phyloP scores from a whole-genome alignment of 2,888 invertebrate genomes.

The Microctonus aethiopoides region DNA sequence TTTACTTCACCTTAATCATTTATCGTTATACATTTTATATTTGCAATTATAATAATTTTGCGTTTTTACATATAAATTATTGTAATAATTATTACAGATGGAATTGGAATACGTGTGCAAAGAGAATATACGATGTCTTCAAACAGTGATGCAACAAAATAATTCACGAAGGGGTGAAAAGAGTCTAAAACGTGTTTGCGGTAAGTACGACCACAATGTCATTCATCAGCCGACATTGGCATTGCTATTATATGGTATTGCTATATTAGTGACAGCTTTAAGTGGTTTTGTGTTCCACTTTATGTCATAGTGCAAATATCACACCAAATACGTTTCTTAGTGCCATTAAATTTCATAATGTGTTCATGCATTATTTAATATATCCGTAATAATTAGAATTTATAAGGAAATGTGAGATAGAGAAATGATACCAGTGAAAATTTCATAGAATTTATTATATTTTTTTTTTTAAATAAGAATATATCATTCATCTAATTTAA shows the following conservation, averaged over 20 bases:
- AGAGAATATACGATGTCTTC: conserved; percentile 86
- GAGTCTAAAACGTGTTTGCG: conserved; percentile 62
- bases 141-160: conserved; percentile 73
- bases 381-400: background rate
- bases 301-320: conserved; percentile 40
- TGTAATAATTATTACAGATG: conserved; percentile 71
- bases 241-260: conserved; percentile 48
- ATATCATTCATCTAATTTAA: background rate
- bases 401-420: background rate
- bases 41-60: background rate
- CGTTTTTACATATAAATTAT: no score
- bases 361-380: background rate
- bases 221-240: conserved; percentile 45
- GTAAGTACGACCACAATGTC: conserved; percentile 61
- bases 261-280: conserved; percentile 51
- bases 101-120: conserved; percentile 88
- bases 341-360: background rate
- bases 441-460: background rate
- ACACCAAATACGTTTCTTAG: background rate
- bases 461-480: background rate
- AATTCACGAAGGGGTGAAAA: conserved; percentile 58
- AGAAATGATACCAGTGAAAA: background rate
- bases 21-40: no score
- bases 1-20: no score
- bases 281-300: conserved; percentile 50